Percentiles rank a stretch among this genome's conserved stretches.
Conservation (phyloP, 2,888 invertebrate species). For the Ceramica pisi region DNA sequence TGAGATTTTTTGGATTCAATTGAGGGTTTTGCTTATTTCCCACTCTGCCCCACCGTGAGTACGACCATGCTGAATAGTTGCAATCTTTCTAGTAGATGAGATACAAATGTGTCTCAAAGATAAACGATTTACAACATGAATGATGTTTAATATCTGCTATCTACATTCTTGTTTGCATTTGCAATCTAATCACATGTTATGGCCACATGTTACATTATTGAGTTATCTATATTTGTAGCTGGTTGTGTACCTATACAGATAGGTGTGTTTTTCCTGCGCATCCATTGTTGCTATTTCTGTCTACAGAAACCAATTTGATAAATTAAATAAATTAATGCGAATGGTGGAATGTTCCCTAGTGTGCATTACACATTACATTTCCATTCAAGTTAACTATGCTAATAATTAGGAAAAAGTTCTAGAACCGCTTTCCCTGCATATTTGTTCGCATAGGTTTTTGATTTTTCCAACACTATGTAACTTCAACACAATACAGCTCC, state of each 20-base stretch:
- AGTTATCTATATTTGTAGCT: slow-evolving; percentile 29
- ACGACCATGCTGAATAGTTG: no score
- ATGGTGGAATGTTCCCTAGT: no score
- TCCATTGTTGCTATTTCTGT: not conserved
- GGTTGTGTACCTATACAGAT: not conserved
- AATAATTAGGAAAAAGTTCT: not conserved
- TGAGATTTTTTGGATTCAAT: not conserved
- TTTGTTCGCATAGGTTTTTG: not conserved
- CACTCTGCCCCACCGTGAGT: no score
- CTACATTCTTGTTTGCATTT: slow-evolving; percentile 43
- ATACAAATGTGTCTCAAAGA: slow-evolving; percentile 27
- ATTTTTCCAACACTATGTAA: not conserved
- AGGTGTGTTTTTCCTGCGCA: not conserved
- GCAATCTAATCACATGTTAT: slow-evolving; percentile 54
- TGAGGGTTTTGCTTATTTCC: not conserved
- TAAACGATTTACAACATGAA: slow-evolving; percentile 42
- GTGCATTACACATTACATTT: not conserved
- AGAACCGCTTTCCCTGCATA: not conserved
- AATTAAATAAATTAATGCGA: not conserved
- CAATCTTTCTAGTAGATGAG: slow-evolving; percentile 12
- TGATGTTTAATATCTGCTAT: slow-evolving; percentile 42
- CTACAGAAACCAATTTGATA: not conserved
- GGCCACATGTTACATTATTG: slow-evolving; percentile 25
- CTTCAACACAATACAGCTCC: not conserved
- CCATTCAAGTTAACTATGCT: not conserved